Conservation (phyloP, 1,140 invertebrate genomes). For the Alviniconcha marisindica region DNA sequence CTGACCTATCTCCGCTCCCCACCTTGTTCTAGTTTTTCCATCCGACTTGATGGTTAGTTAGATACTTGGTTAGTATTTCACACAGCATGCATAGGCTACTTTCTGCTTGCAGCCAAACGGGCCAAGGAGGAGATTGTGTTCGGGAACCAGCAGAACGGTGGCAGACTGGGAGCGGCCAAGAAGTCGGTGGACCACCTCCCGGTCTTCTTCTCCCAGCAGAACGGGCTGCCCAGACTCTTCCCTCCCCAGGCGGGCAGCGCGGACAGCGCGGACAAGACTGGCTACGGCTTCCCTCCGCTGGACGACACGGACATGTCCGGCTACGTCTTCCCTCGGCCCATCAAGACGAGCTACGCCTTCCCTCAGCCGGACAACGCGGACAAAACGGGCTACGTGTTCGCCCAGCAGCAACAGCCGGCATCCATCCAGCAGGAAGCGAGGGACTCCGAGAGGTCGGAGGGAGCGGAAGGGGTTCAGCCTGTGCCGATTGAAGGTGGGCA, state of each 20-base stretch:
- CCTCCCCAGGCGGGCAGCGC: too few species aligned
- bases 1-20: too few species aligned
- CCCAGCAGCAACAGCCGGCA: background rate
- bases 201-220: too few species aligned
- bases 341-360: background rate
- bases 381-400: background rate
- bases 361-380: background rate
- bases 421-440: background rate
- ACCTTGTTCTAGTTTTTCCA: too few species aligned
- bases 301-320: background rate
- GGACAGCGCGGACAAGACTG: background rate
- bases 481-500: background rate
- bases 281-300: background rate
- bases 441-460: background rate
- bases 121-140: slow-evolving; percentile 57
- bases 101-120: slow-evolving; percentile 54
- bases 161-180: slow-evolving; percentile 35
- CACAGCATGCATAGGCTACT: too few species aligned
- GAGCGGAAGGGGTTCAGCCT: background rate
- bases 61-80: too few species aligned
- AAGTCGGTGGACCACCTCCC: slow-evolving; percentile 31
- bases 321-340: background rate
- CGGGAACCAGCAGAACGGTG: slow-evolving; percentile 63
- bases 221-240: too few species aligned
- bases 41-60: too few species aligned